Base-by-base conservation (phyloP, 2,113 vertebrate genomes). In the Acanthochromis polyacanthus region DNA sequence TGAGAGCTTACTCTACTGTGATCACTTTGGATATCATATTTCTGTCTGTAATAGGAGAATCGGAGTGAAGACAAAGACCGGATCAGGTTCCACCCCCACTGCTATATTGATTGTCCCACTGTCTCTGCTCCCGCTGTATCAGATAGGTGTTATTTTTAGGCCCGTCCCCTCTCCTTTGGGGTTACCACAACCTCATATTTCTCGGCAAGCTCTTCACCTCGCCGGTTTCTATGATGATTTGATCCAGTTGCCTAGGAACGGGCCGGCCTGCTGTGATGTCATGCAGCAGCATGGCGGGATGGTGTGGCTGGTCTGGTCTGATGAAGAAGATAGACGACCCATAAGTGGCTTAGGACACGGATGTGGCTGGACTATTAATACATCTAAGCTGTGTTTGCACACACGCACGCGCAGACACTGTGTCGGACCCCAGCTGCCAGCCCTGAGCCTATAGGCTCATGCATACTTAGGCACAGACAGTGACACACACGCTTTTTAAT, bases 191-290 rank as follows among this genome's bases (percentile, higher is more conserved):
- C 93, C 70, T 83, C 58, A 55, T 81, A 62, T 73, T 71, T 60
- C 50, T 51, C 25, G 0, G 20, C 57, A 51, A 32, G 46, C 61
- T 70, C 71, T 40, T 73, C 63, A 63, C 46, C 53, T 83, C 83
- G 65, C 32, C 59, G 0, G 90, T 95, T 95, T 96, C 94, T 90
- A n/a, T 95, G 91, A 95, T 86, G 94, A 95, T 95, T 90, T 91
- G 82, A 81, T 96, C 75, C 8, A 89, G 97, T 98, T 97, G 96
- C 96, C 94, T 95, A 93, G 96, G 83, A 97, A 96, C 96, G 71
- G 86, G 86, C 91, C 40, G 60, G 91, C 84, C 91, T 82, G 70
- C 70, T 82, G 85, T 94, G 95, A 96, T 91, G 95, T 97, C 93
- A 95, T 91, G 56, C 64, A 63, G 48, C 50, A 90, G 87, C 82